phyloP scores from a whole-genome alignment of 2,888 invertebrate species.

The Trachelus troglodyta region DNA sequence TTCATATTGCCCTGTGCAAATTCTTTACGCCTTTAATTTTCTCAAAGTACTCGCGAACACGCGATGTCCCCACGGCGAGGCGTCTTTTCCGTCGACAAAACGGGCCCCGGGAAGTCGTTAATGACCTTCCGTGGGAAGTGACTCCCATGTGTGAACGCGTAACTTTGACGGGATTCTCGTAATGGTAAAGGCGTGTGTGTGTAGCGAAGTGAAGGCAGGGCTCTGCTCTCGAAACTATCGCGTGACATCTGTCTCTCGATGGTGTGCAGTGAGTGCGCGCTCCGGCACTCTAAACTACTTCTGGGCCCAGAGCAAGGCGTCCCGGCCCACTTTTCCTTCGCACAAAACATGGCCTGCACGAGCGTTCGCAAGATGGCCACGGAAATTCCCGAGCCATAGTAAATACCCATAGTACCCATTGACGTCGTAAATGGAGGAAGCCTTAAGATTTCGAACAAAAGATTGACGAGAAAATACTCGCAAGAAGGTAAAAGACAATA shows the following conservation, averaged over 20 bases:
- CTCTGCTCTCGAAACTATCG: neutral
- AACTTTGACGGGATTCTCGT: neutral
- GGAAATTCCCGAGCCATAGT: neutral
- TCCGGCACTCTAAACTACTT: neutral
- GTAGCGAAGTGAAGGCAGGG: neutral
- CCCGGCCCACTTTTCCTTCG: neutral
- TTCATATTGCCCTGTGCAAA: neutral
- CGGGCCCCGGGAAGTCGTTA: neutral
- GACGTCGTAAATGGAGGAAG: neutral
- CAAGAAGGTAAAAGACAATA: neutral
- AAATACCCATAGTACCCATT: neutral
- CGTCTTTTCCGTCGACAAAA: neutral
- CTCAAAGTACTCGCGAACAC: neutral
- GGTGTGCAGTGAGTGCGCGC: neutral
- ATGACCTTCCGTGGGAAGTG: neutral
- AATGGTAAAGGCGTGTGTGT: neutral
- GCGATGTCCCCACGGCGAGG: neutral
- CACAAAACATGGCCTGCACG: neutral
- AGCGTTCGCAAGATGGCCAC: neutral
- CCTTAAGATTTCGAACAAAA: neutral
- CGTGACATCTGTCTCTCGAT: neutral
- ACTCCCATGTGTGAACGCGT: neutral
- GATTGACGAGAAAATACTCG: neutral
- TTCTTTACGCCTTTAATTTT: neutral
- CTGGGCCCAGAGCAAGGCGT: neutral